Evolutionary conservation across 2,113 vertebrate species (phyloP).

Genomic region (Amblyornis subalaris): DNA sequence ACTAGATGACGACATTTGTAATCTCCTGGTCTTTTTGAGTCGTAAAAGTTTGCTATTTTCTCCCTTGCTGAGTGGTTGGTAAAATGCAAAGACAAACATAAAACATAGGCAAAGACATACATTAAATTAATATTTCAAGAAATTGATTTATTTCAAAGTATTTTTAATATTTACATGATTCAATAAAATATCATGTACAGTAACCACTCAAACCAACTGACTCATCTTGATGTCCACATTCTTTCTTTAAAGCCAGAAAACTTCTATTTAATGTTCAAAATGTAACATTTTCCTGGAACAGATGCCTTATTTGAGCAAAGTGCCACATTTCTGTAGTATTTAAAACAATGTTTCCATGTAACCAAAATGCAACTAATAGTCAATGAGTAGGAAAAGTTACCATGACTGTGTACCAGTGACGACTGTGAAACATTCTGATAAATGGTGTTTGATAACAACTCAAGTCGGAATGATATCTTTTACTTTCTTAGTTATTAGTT

Average conservation of each 20-base stretch:
- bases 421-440: neutral
- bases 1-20: neutral
- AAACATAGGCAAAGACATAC: conserved; percentile 67
- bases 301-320: conserved; percentile 71
- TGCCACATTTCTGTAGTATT: conserved; percentile 71
- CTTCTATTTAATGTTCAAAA: conserved; percentile 68
- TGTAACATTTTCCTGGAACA: conserved; percentile 73
- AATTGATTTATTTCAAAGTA: conserved; percentile 68
- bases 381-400: conserved; percentile 45
- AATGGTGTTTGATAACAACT: neutral
- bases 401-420: neutral
- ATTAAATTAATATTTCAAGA: conserved; percentile 72
- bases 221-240: conserved; percentile 71
- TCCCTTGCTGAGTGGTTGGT: conserved; percentile 12
- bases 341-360: conserved; percentile 65
- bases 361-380: conserved; percentile 61
- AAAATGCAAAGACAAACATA: conserved; percentile 62
- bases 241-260: conserved; percentile 75
- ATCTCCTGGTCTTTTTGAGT: conserved; percentile 42
- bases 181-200: conserved; percentile 68
- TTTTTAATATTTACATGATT: conserved; percentile 73
- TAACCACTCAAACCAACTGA: conserved; percentile 67
- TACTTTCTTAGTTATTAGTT: neutral
- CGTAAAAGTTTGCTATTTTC: conserved; percentile 44
- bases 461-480: neutral